Evolutionary conservation across 2,888 invertebrate genomes (phyloP), one percentile per base, ranked within the genome.

Genomic region (Cerastis leucographa): DNA sequence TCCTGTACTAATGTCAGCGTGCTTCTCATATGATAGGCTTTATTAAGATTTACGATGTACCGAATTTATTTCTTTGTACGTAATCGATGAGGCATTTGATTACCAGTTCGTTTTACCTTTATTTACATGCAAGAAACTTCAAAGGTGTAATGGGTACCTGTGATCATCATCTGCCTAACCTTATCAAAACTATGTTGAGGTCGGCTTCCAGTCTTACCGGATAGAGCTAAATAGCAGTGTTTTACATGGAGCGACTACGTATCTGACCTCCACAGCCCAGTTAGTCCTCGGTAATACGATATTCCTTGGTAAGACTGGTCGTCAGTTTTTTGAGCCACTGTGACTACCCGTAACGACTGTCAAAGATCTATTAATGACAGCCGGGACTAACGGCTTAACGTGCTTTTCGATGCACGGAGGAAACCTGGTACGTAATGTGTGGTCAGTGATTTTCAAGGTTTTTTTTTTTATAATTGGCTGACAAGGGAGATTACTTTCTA

Each of bases 21-120:
- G 78, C 80, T 78, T 81, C 85, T 35, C 66, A n/a, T n/a, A n/a
- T n/a, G n/a, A 76, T 75, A 74, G 68, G 84, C 78, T 83, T 81
- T 85, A 89, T 89, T 85, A 82, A 87, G 86, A 90, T 90, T 89
- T 89, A 89, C 80, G 81, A 81, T 80, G 71, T 71, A 74, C 75
- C 74, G 77, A 87, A 81, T 82, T 89, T 87, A 86, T n/a, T n/a
- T n/a, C n/a, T 89, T 89, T 89, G 87, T 83, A 84, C 81, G 54
- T 84, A 76, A 84, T 85, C 80, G 75, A 88, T 85, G 80, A 81
- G 75, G 80, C 74, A 83, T 80, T 81, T 81, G 83, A 89, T 90
- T 86, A 87, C 86, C 83, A 87, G 89, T 88, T 90, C 79, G 85
- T 86, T 89, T 86, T 83, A 71, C 51, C 74, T 76, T 78, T 87